These are phyloP conservation scores for Scrobipalpa costella DNA, from an alignment of 2,888 invertebrate species.

Conservation along the genomic window DNA sequence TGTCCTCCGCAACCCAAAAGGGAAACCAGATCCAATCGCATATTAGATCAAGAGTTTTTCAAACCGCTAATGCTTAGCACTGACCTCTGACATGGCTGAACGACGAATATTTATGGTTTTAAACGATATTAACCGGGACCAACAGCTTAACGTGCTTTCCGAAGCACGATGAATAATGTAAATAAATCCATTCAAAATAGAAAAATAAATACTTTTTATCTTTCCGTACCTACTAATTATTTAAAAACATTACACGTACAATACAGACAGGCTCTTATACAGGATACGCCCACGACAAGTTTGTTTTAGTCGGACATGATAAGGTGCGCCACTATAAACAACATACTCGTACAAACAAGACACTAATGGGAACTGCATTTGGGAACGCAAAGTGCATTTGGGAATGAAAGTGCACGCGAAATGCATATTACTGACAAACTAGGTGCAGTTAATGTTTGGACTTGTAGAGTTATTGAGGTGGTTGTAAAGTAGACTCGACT, in stretches of 20 bases:
- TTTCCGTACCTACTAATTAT: not conserved
- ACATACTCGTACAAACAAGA: slow-evolving; percentile 6
- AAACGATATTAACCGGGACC: too few relatives aligned
- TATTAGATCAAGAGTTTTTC: not conserved
- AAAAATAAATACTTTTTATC: too few relatives aligned
- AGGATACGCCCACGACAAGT: slow-evolving; percentile 14
- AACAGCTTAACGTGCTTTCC: too few relatives aligned
- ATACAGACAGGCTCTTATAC: not conserved
- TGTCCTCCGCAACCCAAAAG: too few relatives aligned
- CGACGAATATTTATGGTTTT: too few relatives aligned
- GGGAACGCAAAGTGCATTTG: not conserved
- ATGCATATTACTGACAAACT: slow-evolving; percentile 8
- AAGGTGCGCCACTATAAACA: not conserved
- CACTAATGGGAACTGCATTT: slow-evolving; percentile 13
- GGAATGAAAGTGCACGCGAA: slow-evolving; percentile 9
- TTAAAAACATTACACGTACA: not conserved
- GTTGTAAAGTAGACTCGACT: not conserved
- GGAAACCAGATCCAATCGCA: too few relatives aligned
- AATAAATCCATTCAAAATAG: too few relatives aligned
- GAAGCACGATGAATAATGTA: too few relatives aligned
- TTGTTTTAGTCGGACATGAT: not conserved
- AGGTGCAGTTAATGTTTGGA: not conserved
- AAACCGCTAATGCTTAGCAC: too few relatives aligned
- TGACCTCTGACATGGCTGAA: too few relatives aligned
- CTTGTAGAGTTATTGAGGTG: not conserved